Conservation (phyloP, 2,797 vertebrate genomes). For the Onychomys leucogaster region DNA sequence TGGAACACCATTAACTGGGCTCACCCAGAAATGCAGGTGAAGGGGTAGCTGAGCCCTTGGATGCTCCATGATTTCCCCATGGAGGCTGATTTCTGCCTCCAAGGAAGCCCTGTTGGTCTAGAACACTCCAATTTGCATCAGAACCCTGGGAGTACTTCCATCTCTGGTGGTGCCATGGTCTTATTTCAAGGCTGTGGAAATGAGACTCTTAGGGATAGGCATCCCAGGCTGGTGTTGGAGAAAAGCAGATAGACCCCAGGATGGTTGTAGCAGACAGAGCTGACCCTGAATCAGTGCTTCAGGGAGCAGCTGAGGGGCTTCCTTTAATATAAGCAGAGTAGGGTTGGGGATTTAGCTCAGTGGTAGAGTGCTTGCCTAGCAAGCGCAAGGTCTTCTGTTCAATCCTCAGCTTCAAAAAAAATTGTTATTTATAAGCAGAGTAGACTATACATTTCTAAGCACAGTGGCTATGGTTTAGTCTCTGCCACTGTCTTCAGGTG, state of each 20-base stretch:
- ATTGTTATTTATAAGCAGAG: too few species aligned
- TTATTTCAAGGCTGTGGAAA: background rate
- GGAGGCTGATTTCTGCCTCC: background rate
- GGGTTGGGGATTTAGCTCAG: too few species aligned
- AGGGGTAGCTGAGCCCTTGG: background rate
- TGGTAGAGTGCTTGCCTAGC: too few species aligned
- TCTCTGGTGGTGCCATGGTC: background rate
- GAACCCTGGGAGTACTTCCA: background rate
- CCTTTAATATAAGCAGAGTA: background rate
- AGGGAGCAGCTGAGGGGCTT: background rate
- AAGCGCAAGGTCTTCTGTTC: too few species aligned
- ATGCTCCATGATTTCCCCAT: background rate
- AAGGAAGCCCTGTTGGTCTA: background rate
- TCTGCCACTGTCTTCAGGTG: background rate
- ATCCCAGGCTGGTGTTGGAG: background rate
- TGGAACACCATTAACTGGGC: background rate
- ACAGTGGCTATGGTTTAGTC: background rate
- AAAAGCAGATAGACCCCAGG: background rate
- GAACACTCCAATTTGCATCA: rapidly evolving
- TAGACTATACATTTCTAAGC: background rate
- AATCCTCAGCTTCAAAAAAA: too few species aligned
- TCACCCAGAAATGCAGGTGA: background rate
- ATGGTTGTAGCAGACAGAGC: background rate
- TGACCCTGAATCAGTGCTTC: background rate
- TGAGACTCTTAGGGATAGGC: background rate